Evolutionary conservation across 2,888 invertebrate genomes (phyloP).

Genomic region (Amiota minor): DNA sequence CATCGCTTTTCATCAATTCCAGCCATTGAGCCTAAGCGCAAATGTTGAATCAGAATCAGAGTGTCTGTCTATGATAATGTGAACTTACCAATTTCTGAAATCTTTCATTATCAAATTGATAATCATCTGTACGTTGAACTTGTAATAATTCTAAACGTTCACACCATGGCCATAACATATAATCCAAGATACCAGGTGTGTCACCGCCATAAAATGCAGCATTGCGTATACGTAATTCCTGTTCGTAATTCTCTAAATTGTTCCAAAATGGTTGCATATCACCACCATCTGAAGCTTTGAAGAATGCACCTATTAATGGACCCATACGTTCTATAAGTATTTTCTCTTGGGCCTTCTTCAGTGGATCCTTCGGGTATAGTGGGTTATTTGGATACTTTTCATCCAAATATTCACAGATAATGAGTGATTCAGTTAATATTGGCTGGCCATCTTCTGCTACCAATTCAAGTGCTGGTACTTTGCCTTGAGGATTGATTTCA

Average conservation of each 20-base stretch:
- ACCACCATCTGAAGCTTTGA: constrained; percentile 66
- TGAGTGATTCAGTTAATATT: constrained; percentile 84
- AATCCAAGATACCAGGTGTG: constrained; percentile 85
- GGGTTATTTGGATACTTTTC: constrained; percentile 82
- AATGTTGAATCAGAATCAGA: neutral
- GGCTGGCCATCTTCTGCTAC: constrained; percentile 75
- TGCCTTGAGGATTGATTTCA: constrained; percentile 79
- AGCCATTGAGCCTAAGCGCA: constrained; percentile 79
- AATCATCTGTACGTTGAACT: constrained; percentile 78
- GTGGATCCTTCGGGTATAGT: constrained; percentile 78
- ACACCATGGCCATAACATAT: constrained; percentile 90
- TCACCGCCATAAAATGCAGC: constrained; percentile 81
- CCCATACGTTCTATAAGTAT: constrained; percentile 71
- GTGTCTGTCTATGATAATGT: neutral
- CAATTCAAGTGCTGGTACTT: constrained; percentile 86
- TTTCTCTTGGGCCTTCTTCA: constrained; percentile 72
- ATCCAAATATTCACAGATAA: constrained; percentile 86
- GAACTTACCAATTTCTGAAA: constrained; percentile 55
- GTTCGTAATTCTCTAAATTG: constrained; percentile 80
- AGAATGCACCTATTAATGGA: constrained; percentile 64
- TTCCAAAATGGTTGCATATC: constrained; percentile 60
- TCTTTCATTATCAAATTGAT: constrained; percentile 52
- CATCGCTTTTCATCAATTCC: constrained; percentile 81
- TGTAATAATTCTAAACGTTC: constrained; percentile 78
- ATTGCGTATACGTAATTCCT: constrained; percentile 78